Base-by-base conservation (phyloP, 2,888 invertebrate genomes). In the Sinodicranocentrus sp. region DNA sequence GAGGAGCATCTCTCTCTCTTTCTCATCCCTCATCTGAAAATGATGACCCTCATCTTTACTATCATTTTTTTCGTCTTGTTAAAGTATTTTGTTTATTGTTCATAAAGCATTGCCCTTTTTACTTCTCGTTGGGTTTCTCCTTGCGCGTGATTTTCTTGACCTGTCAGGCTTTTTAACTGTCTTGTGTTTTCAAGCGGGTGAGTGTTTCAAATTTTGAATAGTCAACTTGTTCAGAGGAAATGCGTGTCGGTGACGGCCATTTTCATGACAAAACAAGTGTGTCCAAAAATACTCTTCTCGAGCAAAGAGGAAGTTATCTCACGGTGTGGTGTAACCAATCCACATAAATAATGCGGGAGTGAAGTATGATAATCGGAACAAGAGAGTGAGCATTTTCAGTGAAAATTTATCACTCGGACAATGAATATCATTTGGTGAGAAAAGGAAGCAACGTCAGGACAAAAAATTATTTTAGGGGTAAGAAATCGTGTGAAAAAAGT, bases 181-280 rank as follows among this genome's bases (percentile, higher is more conserved):
- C 39, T 63, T 48, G 33, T 75, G 65, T 25, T n/a, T 57, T 57
- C 21, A 57, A 63, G 71, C 57, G 26, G 43, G 33, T 52, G 73
- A 80, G 72, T 82, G 82, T 82, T 82, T 82, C 82, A 73, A 82
- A 82, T 82, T 75, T 68, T 82, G 59, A 82, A 82, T 82, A 67
- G 63, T 48, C 68, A 59, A 23, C 25, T 48, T 82, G 25, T 39
- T 72, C 39, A n/a, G 5, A 1, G 23, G 15, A 61, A 28, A 71
- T 75, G 57, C 82, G 82, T 82, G 68, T 82, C 82, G 68, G 67
- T 57, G 61, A 71, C 63, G 80, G 71, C 21, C 48, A 80, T 65
- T 80, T 71, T 73, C 72, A 67, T 54, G 80, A 80, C 80, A 80
- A 80, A 80, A 80, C 54, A 67, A 72, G 67, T 75, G 82, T 82